Base-by-base conservation (phyloP, 2,888 invertebrate genomes). In the Mythimna pallens region DNA sequence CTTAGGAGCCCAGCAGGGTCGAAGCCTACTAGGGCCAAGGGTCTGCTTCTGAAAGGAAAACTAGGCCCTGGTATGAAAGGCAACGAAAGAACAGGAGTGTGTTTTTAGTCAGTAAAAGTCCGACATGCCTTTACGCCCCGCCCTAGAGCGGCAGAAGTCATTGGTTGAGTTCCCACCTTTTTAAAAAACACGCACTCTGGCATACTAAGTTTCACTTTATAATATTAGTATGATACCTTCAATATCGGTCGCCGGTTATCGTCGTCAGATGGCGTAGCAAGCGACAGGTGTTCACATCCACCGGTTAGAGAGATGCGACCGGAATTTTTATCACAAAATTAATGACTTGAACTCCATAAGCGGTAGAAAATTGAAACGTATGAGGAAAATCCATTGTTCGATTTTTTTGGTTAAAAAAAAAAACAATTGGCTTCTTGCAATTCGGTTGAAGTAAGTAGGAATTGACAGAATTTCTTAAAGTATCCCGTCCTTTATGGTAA, bases 251-350 rank as follows among this genome's bases (percentile, higher is more conserved):
- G 12, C n/a, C 10, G 3, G 12, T 69, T 12, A 57, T 68, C 22
- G 20, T n/a, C 40, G 9, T 7, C 64, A 64, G 61, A 62, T 65
- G 43, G 17, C 54, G 54, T 50, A 7, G 30, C 36, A 50, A 30
- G 54, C 47, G 77, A 80, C 77, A 77, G 77, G 74, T 77, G 77
- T 66, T 65, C 77, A 30, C 22, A 54, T 63, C 52, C 25, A 62
- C 65, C 14, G 47, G 10, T 58, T 47, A 58, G 9, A 30, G 8
- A 58, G 12, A 80, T 58, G 66, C 25, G 58, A 0, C 1, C 50
- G 22, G 80, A 80, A 80, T 77, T 73, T 73, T 54, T 50, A 77
- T 80, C 12, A 64, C 58, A 34, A 59, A 76, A 77, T 80, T 77
- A 66, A 50, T 54, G n/a, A 40, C n/a, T 12, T 8, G 17, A 30